phyloP scores from a whole-genome alignment of 2,797 vertebrate species.

The Nasua narica region DNA sequence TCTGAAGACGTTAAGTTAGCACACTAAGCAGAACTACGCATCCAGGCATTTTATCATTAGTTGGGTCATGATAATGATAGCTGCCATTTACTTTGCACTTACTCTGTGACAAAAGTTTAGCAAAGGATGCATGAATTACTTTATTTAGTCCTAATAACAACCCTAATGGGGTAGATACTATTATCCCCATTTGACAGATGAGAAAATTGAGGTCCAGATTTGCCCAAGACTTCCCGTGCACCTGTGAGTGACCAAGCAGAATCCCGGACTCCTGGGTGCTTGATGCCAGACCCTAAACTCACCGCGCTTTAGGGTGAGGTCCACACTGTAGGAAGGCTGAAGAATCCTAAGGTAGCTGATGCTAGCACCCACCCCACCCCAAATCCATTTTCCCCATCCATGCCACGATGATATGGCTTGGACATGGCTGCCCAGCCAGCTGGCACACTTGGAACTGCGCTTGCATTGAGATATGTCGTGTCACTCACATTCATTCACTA shows the following conservation, averaged over 20 bases:
- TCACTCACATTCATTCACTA: not conserved
- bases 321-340: not conserved
- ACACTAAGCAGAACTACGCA: not conserved
- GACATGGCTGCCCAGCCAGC: not conserved
- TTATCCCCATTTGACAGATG: not conserved
- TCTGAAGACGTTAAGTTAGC: not conserved
- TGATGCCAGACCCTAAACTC: not conserved
- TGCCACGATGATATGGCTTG: fast-evolving
- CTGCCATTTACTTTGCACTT: not conserved
- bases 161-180: not conserved
- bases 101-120: not conserved
- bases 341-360: not conserved
- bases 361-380: not conserved
- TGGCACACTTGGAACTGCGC: fast-evolving
- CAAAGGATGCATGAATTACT: not conserved
- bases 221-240: not conserved
- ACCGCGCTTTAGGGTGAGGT: not conserved
- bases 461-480: fast-evolving
- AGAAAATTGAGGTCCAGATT: not conserved
- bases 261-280: not conserved
- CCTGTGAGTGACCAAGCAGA: not conserved
- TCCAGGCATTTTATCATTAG: not conserved
- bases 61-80: not conserved
- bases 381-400: not conserved
- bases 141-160: not conserved